These are phyloP conservation scores for Phocoena sinus DNA, from an alignment of 2,113 vertebrate genomes.

Conservation along the genomic window DNA sequence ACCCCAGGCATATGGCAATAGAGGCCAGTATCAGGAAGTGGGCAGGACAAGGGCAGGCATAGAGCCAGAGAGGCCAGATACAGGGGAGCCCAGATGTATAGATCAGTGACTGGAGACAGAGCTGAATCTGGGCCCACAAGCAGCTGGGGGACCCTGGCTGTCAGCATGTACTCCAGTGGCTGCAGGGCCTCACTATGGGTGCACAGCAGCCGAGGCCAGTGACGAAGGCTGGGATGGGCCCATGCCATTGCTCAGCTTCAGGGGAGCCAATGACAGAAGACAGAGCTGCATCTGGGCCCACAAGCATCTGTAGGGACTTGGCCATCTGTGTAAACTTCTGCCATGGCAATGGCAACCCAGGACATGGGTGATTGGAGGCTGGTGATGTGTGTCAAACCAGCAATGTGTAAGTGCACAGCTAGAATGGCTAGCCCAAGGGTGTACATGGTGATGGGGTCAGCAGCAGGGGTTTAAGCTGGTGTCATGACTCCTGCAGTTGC, in stretches of 20 bases:
- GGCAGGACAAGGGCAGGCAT: rapidly evolving
- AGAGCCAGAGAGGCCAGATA: neutral
- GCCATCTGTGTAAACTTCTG: rapidly evolving
- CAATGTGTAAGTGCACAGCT: rapidly evolving
- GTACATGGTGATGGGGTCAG: too few species aligned
- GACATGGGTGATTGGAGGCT: neutral
- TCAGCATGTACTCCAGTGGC: neutral
- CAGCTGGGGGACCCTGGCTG: neutral
- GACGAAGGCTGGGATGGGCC: neutral
- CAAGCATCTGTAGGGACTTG: neutral
- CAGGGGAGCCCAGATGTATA: neutral
- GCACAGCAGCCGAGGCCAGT: neutral
- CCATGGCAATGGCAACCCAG: rapidly evolving
- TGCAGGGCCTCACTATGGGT: neutral
- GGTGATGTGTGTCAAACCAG: neutral
- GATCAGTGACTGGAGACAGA: neutral
- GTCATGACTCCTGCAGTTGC: neutral
- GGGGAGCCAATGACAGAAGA: neutral
- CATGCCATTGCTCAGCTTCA: neutral
- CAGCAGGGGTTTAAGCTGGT: neutral
- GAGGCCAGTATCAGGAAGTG: neutral
- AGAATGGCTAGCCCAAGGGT: too few species aligned
- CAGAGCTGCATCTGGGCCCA: too few species aligned
- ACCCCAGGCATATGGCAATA: neutral
- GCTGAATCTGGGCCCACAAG: neutral